Conservation (phyloP, 35 echinoderm and acorn worm genomes). For the Apostichopus parvimensis region DNA sequence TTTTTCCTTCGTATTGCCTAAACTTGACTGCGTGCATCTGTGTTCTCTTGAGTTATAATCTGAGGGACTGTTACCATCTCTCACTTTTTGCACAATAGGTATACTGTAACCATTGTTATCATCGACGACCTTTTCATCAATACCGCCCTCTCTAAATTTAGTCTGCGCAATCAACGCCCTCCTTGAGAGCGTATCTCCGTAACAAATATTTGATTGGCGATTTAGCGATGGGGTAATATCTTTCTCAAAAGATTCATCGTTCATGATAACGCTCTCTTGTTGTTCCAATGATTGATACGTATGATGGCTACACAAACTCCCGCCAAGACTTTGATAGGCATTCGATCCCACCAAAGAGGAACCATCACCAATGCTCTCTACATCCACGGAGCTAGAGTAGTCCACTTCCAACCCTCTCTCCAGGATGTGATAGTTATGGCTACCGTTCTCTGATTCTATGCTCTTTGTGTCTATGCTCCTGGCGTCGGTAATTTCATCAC, state of each 20-base stretch:
- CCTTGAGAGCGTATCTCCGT: neutral
- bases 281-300: slow-evolving; percentile 39
- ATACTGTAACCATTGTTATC: slow-evolving; percentile 25
- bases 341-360: slow-evolving; percentile 18
- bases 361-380: neutral
- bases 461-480: neutral
- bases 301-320: slow-evolving; percentile 33
- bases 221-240: neutral
- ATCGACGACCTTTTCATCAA: neutral
- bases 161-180: neutral
- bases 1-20: neutral
- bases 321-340: slow-evolving; percentile 27
- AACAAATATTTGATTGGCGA: neutral
- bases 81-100: neutral
- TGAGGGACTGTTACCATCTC: neutral
- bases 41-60: neutral
- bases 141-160: neutral
- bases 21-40: too few relatives aligned
- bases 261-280: neutral
- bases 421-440: neutral
- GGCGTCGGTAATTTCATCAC: too few relatives aligned
- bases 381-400: neutral
- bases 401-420: neutral
- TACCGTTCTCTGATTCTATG: neutral
- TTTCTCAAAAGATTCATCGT: neutral